Evolutionary conservation across 2,797 vertebrate species (phyloP).

Genomic region (Graptemys geographica): DNA sequence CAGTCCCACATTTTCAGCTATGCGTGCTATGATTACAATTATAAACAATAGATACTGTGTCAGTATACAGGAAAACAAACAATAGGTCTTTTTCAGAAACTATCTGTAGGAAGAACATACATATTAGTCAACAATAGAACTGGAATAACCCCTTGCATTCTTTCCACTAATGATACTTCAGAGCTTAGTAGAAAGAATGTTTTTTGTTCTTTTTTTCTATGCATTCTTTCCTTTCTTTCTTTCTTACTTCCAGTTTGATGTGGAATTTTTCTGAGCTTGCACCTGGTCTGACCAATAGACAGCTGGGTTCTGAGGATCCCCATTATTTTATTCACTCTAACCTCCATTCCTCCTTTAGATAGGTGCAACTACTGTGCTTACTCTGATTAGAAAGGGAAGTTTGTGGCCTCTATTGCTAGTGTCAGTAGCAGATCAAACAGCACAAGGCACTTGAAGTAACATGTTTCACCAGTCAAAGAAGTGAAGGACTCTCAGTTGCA

Average conservation of each 20-base stretch:
- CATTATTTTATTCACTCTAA: slow-evolving; percentile 48
- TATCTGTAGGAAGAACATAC: slow-evolving; percentile 82
- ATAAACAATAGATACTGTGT: slow-evolving; percentile 80
- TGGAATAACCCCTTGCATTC: slow-evolving; percentile 76
- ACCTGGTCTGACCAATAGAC: slow-evolving; percentile 73
- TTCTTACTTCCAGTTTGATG: neutral
- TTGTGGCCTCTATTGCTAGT: slow-evolving; percentile 41
- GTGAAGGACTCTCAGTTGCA: neutral
- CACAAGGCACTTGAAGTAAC: neutral
- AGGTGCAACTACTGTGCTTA: slow-evolving; percentile 61
- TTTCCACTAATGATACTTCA: slow-evolving; percentile 61
- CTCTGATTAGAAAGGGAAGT: slow-evolving; percentile 59
- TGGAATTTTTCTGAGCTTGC: slow-evolving; percentile 61
- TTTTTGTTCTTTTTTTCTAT: slow-evolving; percentile 51
- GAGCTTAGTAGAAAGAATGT: slow-evolving; percentile 67
- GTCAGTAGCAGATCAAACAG: slow-evolving; percentile 21
- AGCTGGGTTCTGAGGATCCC: slow-evolving; percentile 61
- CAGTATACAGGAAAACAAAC: slow-evolving; percentile 64
- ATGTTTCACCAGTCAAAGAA: neutral
- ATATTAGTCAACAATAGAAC: slow-evolving; percentile 76
- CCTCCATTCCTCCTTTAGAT: slow-evolving; percentile 10
- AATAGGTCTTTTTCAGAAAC: slow-evolving; percentile 76
- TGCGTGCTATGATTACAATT: slow-evolving; percentile 71
- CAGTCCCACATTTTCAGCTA: slow-evolving; percentile 78
- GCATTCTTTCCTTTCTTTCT: slow-evolving; percentile 35